phyloP scores from a whole-genome alignment of 2,113 vertebrate genomes.

The Boleophthalmus pectinirostris region DNA sequence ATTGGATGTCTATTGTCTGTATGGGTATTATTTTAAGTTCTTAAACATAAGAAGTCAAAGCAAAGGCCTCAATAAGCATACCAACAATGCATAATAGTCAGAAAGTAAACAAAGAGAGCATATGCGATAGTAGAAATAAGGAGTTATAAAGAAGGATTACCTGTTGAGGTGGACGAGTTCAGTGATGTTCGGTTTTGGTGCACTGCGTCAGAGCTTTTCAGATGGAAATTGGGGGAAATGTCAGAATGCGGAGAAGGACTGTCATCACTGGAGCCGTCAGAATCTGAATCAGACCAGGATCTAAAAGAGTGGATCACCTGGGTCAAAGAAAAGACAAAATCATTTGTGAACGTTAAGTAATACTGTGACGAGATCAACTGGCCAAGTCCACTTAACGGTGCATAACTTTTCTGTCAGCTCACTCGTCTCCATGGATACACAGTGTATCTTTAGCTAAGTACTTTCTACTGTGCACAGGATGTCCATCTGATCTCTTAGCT shows the following conservation, averaged over 20 bases:
- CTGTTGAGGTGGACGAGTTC: conserved; percentile 35
- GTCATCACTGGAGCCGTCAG: conserved; percentile 48
- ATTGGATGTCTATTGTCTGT: too few relatives aligned
- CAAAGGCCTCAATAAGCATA: too few relatives aligned
- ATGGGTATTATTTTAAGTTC: too few relatives aligned
- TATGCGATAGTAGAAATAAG: conserved; percentile 7
- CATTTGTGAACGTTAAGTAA: background rate
- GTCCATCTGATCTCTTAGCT: too few relatives aligned
- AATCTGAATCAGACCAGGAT: conserved; percentile 14
- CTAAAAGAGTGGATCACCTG: conserved; percentile 48
- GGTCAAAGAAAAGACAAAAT: conserved; percentile 18
- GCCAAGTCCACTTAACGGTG: too few relatives aligned
- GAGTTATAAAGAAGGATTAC: conserved; percentile 39
- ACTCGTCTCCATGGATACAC: too few relatives aligned
- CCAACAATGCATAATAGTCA: conserved; percentile 3
- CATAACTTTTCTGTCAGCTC: too few relatives aligned
- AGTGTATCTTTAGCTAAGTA: too few relatives aligned
- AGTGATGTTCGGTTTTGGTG: conserved; percentile 10
- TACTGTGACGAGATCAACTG: background rate
- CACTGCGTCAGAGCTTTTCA: conserved; percentile 29
- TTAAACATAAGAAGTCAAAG: too few relatives aligned
- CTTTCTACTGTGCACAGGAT: too few relatives aligned
- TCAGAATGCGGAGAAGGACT: conserved; percentile 55
- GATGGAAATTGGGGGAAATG: conserved; percentile 17
- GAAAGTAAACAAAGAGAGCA: conserved; percentile 19